Base-by-base conservation (phyloP, 2,888 invertebrate genomes). In the Andrena bucephala region DNA sequence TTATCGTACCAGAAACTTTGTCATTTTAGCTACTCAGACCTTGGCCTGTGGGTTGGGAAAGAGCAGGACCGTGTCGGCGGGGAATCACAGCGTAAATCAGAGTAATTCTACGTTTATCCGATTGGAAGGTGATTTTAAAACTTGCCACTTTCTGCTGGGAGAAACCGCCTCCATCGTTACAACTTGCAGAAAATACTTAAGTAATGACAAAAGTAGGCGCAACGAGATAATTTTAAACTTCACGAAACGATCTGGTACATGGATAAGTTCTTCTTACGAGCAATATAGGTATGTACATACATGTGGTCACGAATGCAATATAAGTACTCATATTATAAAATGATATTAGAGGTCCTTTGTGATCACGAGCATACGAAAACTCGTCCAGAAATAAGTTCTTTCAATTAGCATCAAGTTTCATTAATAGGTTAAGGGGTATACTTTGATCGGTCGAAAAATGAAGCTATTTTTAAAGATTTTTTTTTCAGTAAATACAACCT, bases 81-180 rank as follows among this genome's bases (percentile, higher is more conserved):
- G 65, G 84, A 86, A 85, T 89, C 85, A 85, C 85, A 68, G 75
- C 79, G 71, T 80, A 84, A 88, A 90, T 86, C 87, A 84, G 81
- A 84, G 81, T 85, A 87, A 90, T 90, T 88, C 77, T 71, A 67
- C 84, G 87, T 86, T 90, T 85, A 86, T 87, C 84, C 83, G 82
- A 88, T 89, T 79, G 82, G 83, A 88, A 85, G 84, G 77, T 85
- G 82, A 89, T 85, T 87, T 88, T 85, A 72, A 89, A 89, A 89
- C 87, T 90, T 90, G 85, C 87, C 87, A 87, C 90, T 89, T 83
- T 81, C 84, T 48, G 54, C 81, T 42, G 73, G 68, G 29, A 42
- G 77, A 85, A 84, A 74, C 84, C 88, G 74, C 54, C 60, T 65
- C 57, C 70, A 16, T 42, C 73, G 79, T 85, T 87, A 83, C 75